phyloP scores from a whole-genome alignment of 2,113 vertebrate genomes.

The Eidolon helvum region DNA sequence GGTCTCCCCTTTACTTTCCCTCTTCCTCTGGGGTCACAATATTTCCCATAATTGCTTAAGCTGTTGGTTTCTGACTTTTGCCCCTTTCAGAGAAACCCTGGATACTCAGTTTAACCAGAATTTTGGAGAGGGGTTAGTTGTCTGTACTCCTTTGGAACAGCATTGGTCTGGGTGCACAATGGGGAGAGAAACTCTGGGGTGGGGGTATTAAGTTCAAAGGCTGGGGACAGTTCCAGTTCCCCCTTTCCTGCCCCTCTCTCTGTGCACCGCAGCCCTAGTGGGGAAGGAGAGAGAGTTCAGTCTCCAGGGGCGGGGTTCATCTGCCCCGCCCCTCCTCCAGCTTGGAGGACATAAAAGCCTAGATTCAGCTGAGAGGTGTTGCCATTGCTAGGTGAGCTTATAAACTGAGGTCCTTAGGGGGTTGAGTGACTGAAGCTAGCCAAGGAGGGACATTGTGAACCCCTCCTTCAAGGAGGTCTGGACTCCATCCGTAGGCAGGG shows the following conservation, averaged over 20 bases:
- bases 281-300: not conserved
- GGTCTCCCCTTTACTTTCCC: not conserved
- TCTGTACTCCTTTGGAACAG: not conserved
- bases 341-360: constrained; percentile 50
- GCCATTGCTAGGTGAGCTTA: not conserved
- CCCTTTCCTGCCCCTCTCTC: not conserved
- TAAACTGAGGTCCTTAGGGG: not conserved
- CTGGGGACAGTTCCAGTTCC: not conserved
- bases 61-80: not conserved
- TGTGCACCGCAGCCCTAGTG: not conserved
- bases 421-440: not conserved
- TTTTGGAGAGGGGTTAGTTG: not conserved
- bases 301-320: not conserved
- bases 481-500: not conserved
- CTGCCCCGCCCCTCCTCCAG: not conserved
- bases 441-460: not conserved
- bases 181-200: not conserved
- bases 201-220: not conserved
- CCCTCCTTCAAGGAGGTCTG: not conserved
- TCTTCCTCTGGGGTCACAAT: not conserved
- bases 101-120: not conserved
- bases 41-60: not conserved
- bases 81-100: not conserved
- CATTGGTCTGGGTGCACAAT: not conserved
- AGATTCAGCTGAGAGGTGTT: not conserved